Evolutionary conservation across 2,113 vertebrate species (phyloP).

Genomic region (Eulemur rufifrons): DNA sequence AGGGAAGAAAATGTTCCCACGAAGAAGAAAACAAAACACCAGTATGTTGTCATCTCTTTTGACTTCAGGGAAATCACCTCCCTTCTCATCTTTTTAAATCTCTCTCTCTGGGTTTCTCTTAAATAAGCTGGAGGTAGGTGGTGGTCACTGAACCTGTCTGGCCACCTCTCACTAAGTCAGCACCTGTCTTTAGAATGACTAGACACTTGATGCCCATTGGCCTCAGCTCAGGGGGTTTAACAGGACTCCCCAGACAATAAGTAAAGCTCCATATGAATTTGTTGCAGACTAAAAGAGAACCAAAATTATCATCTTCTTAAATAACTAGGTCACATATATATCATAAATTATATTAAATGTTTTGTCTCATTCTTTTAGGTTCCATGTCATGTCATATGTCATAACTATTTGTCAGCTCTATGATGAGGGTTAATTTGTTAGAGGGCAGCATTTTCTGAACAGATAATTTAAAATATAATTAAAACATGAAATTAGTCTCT

Average conservation of each 20-base stretch:
- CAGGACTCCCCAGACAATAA: neutral
- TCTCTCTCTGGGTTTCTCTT: neutral
- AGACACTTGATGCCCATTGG: neutral
- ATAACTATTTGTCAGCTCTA: neutral
- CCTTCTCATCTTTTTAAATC: neutral
- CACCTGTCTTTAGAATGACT: neutral
- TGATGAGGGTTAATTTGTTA: neutral
- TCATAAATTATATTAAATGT: conserved; percentile 1
- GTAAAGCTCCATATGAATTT: neutral
- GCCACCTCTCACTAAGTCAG: neutral
- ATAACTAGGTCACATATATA: neutral
- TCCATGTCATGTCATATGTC: neutral
- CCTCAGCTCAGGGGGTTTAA: neutral
- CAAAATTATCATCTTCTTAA: conserved; percentile 37
- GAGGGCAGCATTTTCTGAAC: conserved; percentile 21
- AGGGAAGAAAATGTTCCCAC: neutral
- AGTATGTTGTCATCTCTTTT: neutral
- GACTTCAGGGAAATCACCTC: neutral
- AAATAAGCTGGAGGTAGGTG: neutral
- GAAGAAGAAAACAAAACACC: neutral
- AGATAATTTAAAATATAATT: conserved; percentile 28
- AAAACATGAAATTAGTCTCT: conserved; percentile 5
- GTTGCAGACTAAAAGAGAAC: neutral
- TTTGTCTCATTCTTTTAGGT: conserved; percentile 11
- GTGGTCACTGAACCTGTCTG: neutral